phyloP scores from a whole-genome alignment of 1,140 invertebrate genomes.

The Drosophila nebulosa region DNA sequence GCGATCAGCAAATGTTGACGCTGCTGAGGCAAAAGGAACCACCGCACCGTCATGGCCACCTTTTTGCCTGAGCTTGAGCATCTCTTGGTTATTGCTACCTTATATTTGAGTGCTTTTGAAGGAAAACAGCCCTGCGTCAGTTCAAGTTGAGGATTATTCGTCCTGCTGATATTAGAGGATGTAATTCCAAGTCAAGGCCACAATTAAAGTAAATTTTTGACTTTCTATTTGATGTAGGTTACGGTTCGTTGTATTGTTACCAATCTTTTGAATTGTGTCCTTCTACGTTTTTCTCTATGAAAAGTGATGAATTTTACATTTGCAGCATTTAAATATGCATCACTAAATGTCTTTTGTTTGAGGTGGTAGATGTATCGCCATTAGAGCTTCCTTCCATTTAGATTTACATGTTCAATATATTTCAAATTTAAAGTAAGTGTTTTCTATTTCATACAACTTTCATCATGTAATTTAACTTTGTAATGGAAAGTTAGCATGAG shows the following conservation, averaged over 20 bases:
- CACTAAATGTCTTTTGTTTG: neutral
- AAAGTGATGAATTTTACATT: slow-evolving; percentile 49
- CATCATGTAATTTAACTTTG: no score
- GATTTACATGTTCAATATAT: neutral
- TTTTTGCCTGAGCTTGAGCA: slow-evolving; percentile 17
- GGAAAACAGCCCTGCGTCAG: no score
- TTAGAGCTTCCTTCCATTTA: neutral
- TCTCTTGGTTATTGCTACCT: slow-evolving; percentile 16
- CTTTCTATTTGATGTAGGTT: slow-evolving; percentile 53
- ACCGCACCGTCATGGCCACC: slow-evolving; percentile 9
- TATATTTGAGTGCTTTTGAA: neutral
- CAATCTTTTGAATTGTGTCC: slow-evolving; percentile 35
- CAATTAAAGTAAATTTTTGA: neutral
- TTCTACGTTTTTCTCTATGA: neutral
- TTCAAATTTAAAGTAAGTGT: no score
- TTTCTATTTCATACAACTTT: no score
- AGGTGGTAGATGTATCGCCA: neutral
- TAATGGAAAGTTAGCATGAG: no score
- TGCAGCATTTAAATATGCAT: slow-evolving; percentile 32
- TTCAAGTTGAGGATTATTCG: no score
- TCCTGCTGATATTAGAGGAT: neutral
- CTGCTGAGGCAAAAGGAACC: slow-evolving; percentile 27
- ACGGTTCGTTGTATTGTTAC: slow-evolving; percentile 23
- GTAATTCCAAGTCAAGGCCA: neutral
- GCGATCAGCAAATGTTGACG: slow-evolving; percentile 40